Conservation (phyloP, 2,113 vertebrate genomes). For the Ctenodactylus gundi region DNA sequence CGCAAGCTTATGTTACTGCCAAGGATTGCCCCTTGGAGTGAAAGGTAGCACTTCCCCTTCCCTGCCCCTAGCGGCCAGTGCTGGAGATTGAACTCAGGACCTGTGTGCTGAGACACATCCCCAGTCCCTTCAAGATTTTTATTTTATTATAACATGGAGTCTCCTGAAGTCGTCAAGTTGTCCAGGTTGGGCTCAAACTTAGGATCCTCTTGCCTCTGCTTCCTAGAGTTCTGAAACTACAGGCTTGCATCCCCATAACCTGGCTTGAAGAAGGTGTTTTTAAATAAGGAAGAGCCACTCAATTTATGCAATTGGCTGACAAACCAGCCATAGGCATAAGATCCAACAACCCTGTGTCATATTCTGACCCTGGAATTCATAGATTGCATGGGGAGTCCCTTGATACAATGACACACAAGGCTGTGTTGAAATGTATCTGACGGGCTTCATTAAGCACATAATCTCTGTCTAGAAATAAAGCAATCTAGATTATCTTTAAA, state of each 20-base stretch:
- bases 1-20: not conserved
- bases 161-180: not conserved
- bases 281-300: not conserved
- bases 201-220: not conserved
- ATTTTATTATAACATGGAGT: not conserved
- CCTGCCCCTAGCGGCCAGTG: not conserved
- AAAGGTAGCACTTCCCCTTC: not conserved
- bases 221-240: not conserved
- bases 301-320: not conserved
- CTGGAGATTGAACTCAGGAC: not conserved
- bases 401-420: not conserved
- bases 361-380: not conserved
- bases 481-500: not conserved
- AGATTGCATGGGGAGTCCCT: not conserved
- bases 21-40: not conserved
- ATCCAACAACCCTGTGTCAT: not conserved
- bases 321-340: not conserved
- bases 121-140: not conserved
- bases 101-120: not conserved
- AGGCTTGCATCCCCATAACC: not conserved
- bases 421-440: not conserved
- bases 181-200: not conserved
- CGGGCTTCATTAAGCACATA: not conserved
- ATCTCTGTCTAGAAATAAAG: constrained; percentile 4
- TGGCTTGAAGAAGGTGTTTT: not conserved